Base-by-base conservation (phyloP, 1,140 invertebrate genomes). In the Conus betulinus region DNA sequence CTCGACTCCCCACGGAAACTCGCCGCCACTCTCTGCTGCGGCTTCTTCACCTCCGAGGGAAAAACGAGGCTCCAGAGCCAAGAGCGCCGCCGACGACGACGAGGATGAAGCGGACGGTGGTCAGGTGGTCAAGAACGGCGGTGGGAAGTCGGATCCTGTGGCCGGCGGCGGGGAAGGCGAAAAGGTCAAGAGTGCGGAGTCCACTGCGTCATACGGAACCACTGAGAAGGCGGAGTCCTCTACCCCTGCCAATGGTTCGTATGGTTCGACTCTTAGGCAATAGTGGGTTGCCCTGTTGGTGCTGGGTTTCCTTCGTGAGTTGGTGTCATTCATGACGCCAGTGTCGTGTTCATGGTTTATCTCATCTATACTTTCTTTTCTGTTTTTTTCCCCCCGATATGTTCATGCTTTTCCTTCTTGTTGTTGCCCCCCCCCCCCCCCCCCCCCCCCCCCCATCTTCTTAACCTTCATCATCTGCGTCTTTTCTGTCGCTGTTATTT, bases 1-100 rank as follows among this genome's bases (percentile, higher is more conserved):
- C 60, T 71, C 81, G 83, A 84, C 87, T 88, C 87, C 25, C 81
- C 87, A 51, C 51, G 71, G 11, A 82, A 76, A 17, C 82, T 90
- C 39, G 67, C 60, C 39, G 25, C 85, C 7, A 27, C 71, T 10
- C 74, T 74, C 67, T 90, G 82, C 71, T 81, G 84, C 10, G 88
- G 63, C 84, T 63, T 84, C 39, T 20, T 39, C 67, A 20, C 27
- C 76, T 78, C 85, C 13, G n/a, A 27, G 52, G 53, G 53, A 27
- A 63, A 63, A 86, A 7, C 25, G 63, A 5, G 23, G n/a, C 13
- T n/a, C 23, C 7, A 23, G 13, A 3, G 25, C 8, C 23, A 55
- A 86, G 27, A 63, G 63, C 67, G 74, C 78, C 67, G 74, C 78
- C 25, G 74, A 53, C 17, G 23, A 67, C 5, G 71, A 52, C 7